Evolutionary conservation across 1,140 invertebrate species (phyloP).

Genomic region (Cydia fagiglandana): DNA sequence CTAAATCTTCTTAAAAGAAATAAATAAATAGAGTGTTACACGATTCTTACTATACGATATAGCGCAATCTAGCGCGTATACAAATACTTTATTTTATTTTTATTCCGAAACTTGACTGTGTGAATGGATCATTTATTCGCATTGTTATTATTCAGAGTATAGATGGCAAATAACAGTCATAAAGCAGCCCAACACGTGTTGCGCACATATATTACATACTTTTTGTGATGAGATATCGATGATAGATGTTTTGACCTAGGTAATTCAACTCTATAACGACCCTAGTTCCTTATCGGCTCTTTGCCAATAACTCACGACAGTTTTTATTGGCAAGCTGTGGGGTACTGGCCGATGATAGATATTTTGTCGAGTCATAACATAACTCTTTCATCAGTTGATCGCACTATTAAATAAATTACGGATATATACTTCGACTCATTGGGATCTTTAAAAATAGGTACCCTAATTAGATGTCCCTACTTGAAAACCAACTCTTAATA

Average conservation of each 20-base stretch:
- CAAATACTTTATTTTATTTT: no score
- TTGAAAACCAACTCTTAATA: no score
- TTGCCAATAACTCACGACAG: background rate
- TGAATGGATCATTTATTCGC: no score
- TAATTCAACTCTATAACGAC: background rate
- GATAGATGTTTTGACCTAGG: background rate
- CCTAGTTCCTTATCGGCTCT: slow-evolving; percentile 1
- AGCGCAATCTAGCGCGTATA: no score
- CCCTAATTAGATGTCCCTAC: background rate
- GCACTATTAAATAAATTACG: background rate
- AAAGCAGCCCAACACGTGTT: background rate
- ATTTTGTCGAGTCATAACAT: background rate
- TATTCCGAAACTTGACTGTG: no score
- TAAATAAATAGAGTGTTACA: no score
- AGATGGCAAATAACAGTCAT: no score
- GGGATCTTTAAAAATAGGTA: background rate
- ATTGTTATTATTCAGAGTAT: background rate
- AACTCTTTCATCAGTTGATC: background rate
- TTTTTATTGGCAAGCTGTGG: background rate
- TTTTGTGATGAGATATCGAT: background rate
- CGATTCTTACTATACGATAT: no score
- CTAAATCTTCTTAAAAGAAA: no score
- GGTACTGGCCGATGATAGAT: background rate
- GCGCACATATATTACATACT: background rate
- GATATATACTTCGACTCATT: background rate